Evolutionary conservation across 2,888 invertebrate species (phyloP).

Genomic region (Drosophila melanocephala): DNA sequence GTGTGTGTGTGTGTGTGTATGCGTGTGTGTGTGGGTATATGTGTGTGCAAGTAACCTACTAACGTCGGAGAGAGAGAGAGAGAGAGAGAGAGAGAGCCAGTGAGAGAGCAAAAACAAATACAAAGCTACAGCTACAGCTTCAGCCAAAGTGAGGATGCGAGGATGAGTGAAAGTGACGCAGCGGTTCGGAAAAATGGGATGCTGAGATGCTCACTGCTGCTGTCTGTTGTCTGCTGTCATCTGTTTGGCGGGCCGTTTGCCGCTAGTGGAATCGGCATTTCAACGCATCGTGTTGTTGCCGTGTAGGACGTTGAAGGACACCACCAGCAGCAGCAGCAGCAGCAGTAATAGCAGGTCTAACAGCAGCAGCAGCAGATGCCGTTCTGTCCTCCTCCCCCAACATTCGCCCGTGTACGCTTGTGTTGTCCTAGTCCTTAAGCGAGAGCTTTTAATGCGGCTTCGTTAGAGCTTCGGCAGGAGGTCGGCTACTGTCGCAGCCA

Average conservation of each 20-base stretch:
- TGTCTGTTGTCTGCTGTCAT: slow-evolving; percentile 76
- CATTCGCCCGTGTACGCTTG: slow-evolving; percentile 49
- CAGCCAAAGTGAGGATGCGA: slow-evolving; percentile 48
- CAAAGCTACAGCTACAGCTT: slow-evolving; percentile 45
- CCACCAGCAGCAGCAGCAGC: slow-evolving; percentile 36
- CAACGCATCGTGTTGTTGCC: slow-evolving; percentile 59
- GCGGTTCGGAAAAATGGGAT: slow-evolving; percentile 27
- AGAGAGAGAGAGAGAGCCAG: slow-evolving; percentile 17
- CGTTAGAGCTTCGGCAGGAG: slow-evolving; percentile 34
- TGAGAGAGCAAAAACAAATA: slow-evolving; percentile 33
- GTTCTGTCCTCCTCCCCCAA: slow-evolving; percentile 12
- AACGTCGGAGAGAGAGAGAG: slow-evolving; percentile 36
- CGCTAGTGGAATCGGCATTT: slow-evolving; percentile 65
- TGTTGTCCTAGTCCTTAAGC: slow-evolving; percentile 78
- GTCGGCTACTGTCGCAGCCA: slow-evolving; percentile 38
- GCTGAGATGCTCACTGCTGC: slow-evolving; percentile 34
- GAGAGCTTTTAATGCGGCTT: slow-evolving; percentile 59
- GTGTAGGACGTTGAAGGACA: slow-evolving; percentile 80
- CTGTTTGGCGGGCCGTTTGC: slow-evolving; percentile 83
- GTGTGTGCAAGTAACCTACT: slow-evolving; percentile 63
- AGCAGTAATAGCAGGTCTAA: slow-evolving; percentile 15
- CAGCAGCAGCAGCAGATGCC: slow-evolving; percentile 17
- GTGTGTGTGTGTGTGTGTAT: slow-evolving; percentile 1
- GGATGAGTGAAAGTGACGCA: slow-evolving; percentile 68
- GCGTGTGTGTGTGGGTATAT: neutral